phyloP scores from a whole-genome alignment of 2,888 invertebrate species.

The Seira sanloemensis region DNA sequence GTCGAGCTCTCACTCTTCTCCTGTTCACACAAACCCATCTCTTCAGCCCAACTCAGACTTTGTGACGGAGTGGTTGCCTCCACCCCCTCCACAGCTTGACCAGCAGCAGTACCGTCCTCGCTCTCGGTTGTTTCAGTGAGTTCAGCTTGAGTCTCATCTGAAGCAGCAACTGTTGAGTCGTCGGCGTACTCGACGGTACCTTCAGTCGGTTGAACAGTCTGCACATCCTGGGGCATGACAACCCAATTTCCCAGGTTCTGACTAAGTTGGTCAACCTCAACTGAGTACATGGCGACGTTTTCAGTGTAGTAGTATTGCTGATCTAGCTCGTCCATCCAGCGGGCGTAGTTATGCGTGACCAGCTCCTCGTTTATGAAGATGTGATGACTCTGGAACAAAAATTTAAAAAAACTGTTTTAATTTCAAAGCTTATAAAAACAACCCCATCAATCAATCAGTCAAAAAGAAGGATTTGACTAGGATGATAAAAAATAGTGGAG shows the following conservation, averaged over 20 bases:
- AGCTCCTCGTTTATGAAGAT: slow-evolving; percentile 88
- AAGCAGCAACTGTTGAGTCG: slow-evolving; percentile 19
- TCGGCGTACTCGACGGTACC: neutral
- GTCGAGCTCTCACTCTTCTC: slow-evolving; percentile 25
- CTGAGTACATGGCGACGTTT: slow-evolving; percentile 39
- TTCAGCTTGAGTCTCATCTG: slow-evolving; percentile 48
- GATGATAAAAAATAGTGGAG: neutral
- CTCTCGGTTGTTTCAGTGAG: neutral
- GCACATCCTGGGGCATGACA: slow-evolving; percentile 6
- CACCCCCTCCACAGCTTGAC: neutral
- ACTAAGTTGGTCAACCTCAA: slow-evolving; percentile 49
- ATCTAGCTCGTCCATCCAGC: slow-evolving; percentile 79
- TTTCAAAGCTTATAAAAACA: too few species aligned
- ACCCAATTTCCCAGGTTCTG: slow-evolving; percentile 50
- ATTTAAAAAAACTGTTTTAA: slow-evolving; percentile 17
- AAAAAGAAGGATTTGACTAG: too few species aligned
- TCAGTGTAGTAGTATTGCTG: slow-evolving; percentile 54
- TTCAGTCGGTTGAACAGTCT: slow-evolving; percentile 39
- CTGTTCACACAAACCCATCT: slow-evolving; percentile 42
- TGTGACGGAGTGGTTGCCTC: neutral
- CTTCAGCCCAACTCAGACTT: slow-evolving; percentile 46
- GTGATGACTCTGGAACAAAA: slow-evolving; percentile 60
- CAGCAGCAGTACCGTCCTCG: too few species aligned
- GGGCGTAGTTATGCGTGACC: slow-evolving; percentile 88
- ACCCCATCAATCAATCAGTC: neutral